Percentiles rank a stretch among this genome's conserved stretches.
These are phyloP conservation scores for Scolopax mira DNA, from an alignment of 2,113 vertebrate genomes.

Conservation along the genomic window DNA sequence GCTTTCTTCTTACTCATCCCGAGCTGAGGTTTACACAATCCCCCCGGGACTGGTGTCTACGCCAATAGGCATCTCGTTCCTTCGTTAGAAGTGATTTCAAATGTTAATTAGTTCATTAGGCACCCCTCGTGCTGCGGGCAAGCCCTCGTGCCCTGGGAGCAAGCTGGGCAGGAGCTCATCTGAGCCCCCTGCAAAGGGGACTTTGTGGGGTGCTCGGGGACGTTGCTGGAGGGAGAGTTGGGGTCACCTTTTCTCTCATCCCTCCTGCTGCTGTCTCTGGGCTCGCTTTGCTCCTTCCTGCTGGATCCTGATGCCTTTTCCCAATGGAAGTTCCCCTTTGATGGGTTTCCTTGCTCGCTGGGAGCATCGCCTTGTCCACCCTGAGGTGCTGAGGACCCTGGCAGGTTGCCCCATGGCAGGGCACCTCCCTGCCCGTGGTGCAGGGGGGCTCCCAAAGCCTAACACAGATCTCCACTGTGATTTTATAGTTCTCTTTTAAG, in stretches of 20 bases:
- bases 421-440: not conserved
- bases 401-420: not conserved
- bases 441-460: not conserved
- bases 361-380: not conserved
- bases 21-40: not conserved
- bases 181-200: not conserved
- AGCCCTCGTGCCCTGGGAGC: fast-evolving
- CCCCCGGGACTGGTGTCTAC: not conserved
- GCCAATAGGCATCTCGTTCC: not conserved
- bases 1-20: not conserved
- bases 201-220: fast-evolving
- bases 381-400: not conserved
- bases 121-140: not conserved
- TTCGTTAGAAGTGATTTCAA: not conserved
- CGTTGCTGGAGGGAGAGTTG: not conserved
- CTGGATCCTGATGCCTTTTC: not conserved
- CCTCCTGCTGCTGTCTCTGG: fast-evolving
- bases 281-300: fast-evolving
- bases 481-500: not conserved
- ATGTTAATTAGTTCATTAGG: not conserved
- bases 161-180: not conserved
- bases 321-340: not conserved
- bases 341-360: too few species aligned
- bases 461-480: fast-evolving
- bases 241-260: not conserved